These are phyloP conservation scores for Syngnathus floridae DNA, from an alignment of 2,113 vertebrate genomes.

Conservation along the genomic window DNA sequence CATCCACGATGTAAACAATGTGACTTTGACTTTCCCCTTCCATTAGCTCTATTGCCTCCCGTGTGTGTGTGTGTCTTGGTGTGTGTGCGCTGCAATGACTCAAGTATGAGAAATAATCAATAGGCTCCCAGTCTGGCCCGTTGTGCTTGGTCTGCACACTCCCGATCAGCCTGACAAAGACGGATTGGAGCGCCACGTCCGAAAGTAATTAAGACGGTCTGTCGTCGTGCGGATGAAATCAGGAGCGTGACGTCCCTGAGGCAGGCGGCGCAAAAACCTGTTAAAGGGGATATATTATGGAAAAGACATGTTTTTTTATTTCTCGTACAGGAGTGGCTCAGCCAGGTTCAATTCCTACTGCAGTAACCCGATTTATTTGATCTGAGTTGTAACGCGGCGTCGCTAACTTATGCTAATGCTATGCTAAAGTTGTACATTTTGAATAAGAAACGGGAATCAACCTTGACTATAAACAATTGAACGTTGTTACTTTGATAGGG, in stretches of 20 bases:
- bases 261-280: slow-evolving; percentile 43
- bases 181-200: slow-evolving; percentile 56
- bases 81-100: slow-evolving; percentile 50
- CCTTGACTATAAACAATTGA: neutral
- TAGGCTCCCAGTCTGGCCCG: slow-evolving; percentile 62
- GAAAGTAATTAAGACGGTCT: slow-evolving; percentile 72
- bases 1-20: slow-evolving; percentile 68
- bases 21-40: slow-evolving; percentile 63
- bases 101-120: slow-evolving; percentile 69
- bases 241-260: slow-evolving; percentile 39
- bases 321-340: neutral
- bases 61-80: slow-evolving; percentile 38
- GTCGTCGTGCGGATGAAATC: slow-evolving; percentile 55
- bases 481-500: neutral
- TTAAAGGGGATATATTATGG: slow-evolving; percentile 16
- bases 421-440: neutral
- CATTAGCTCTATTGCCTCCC: slow-evolving; percentile 64
- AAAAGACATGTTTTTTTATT: neutral
- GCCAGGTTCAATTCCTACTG: neutral
- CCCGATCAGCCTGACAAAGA: slow-evolving; percentile 64
- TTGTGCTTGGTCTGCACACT: slow-evolving; percentile 62
- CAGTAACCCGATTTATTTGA: too few relatives aligned
- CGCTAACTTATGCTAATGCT: neutral
- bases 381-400: too few relatives aligned
- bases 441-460: neutral